A percentile compares a stretch with the other conserved stretches of the same genome.
phyloP scores from a whole-genome alignment of 2,888 invertebrate species.

The Tachystola acroxantha region DNA sequence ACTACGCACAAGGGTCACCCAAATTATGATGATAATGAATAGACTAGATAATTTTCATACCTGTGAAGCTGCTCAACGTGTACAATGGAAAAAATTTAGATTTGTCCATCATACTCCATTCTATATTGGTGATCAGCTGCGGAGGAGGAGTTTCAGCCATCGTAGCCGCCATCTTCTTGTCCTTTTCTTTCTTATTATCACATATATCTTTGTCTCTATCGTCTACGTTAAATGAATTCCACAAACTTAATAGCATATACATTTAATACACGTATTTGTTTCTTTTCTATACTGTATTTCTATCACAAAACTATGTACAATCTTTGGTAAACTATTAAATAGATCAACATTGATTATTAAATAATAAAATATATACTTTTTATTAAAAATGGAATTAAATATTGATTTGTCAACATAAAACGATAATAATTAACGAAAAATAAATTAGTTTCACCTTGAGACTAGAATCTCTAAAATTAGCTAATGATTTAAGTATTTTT shows the following conservation, averaged over 20 bases:
- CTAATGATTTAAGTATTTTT: conserved; percentile 20
- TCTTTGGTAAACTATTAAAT: conserved; percentile 18
- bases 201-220: conserved; percentile 20
- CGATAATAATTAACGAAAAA: conserved; percentile 8
- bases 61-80: conserved; percentile 90
- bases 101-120: conserved; percentile 99
- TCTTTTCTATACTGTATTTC: background rate
- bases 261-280: conserved; percentile 10
- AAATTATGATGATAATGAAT: too few relatives aligned
- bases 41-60: conserved; percentile 36
- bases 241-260: conserved; percentile 45
- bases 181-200: conserved; percentile 13
- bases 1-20: too few relatives aligned
- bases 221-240: conserved; percentile 23
- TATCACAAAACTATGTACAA: conserved; percentile 5
- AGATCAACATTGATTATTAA: conserved; percentile 22
- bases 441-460: conserved; percentile 5
- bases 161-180: conserved; percentile 46
- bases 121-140: conserved; percentile 89
- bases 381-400: conserved; percentile 29
- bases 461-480: conserved; percentile 8
- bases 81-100: conserved; percentile 95
- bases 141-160: conserved; percentile 79
- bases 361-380: conserved; percentile 12
- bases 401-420: conserved; percentile 8